Base-by-base conservation (phyloP, 2,113 vertebrate species). In the Sinocyclocheilus anshuiensis region DNA sequence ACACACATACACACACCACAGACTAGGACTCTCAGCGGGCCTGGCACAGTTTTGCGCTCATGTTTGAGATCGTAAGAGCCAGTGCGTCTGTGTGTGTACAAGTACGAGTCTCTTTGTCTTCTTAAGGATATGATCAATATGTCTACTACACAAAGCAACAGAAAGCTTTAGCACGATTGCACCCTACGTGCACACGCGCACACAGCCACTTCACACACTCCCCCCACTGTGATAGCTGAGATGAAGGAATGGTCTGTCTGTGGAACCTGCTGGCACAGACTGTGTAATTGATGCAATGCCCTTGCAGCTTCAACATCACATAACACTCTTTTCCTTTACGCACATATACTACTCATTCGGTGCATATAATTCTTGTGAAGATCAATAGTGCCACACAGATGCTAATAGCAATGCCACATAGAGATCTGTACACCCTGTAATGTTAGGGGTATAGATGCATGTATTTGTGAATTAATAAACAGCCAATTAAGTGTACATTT, bases 271-370 rank as follows among this genome's bases (percentile, higher is more conserved):
- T 94, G 92, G 92, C 91, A 92, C 91, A 91, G 90, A 92, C 92
- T 84, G 89, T 88, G 85, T 94, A 95, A 95, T 94, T 93, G 93
- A 94, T 94, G 92, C 89, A 83, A 89, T 91, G 91, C 91, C 92
- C 92, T 94, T 91, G 91, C 86, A 71, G 87, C 90, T 42, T 92
- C 90, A 91, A 81, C 81, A 84, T 85, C 86, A 81, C 91, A 86
- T 89, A 45, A 71, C 87, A 79, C 78, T 24, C 71, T 65, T 61
- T 61, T 6, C 22, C 80, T 84, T 55, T 12, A n/a, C 26, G 20
- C 26, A 72, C 88, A 81, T 24, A 59, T n/a, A 84, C 39, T 18
- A 59, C 72, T 94, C 89, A 91, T 91, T 92, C 91, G 90, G 90
- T 87, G 93, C 89, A 91, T 59, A 81, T 93, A 92, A 92, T 93